phyloP scores from a whole-genome alignment of 2,888 invertebrate species.

The Seira musarum region DNA sequence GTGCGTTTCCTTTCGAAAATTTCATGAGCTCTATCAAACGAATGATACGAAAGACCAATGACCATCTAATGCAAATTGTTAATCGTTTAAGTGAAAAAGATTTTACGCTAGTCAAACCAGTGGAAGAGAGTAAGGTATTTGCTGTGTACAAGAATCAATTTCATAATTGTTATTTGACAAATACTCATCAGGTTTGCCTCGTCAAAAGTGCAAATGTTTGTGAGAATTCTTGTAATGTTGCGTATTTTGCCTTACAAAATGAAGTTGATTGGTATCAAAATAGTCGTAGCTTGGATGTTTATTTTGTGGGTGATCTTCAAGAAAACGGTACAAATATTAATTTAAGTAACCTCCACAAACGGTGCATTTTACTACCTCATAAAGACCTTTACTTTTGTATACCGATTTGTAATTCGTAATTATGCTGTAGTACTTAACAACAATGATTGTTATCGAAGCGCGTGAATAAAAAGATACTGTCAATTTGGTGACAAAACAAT shows the following conservation, averaged over 20 bases:
- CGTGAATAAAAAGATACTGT: too few relatives aligned
- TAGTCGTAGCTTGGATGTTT: background rate
- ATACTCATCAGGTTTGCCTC: background rate
- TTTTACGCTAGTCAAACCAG: background rate
- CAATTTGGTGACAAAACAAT: too few relatives aligned
- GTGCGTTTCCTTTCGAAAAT: slow-evolving; percentile 20
- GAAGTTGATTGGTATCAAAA: slow-evolving; percentile 11
- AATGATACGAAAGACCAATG: background rate
- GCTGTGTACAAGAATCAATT: background rate
- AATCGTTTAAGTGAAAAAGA: background rate
- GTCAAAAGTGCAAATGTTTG: background rate
- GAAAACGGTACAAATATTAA: background rate
- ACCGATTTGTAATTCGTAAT: background rate
- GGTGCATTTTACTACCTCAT: background rate
- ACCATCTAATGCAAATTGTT: slow-evolving; percentile 7
- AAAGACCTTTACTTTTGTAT: background rate
- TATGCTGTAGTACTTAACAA: too few relatives aligned
- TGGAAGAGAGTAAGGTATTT: background rate
- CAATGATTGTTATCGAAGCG: too few relatives aligned
- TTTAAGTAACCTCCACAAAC: background rate
- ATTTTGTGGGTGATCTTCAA: background rate
- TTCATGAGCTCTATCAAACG: background rate
- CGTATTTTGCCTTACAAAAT: background rate
- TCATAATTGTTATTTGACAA: background rate
- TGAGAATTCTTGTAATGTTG: background rate